A percentile compares a stretch with the other conserved stretches of the same genome.
phyloP scores from a whole-genome alignment of 1,140 invertebrate species.

The Heterodera carotae region DNA sequence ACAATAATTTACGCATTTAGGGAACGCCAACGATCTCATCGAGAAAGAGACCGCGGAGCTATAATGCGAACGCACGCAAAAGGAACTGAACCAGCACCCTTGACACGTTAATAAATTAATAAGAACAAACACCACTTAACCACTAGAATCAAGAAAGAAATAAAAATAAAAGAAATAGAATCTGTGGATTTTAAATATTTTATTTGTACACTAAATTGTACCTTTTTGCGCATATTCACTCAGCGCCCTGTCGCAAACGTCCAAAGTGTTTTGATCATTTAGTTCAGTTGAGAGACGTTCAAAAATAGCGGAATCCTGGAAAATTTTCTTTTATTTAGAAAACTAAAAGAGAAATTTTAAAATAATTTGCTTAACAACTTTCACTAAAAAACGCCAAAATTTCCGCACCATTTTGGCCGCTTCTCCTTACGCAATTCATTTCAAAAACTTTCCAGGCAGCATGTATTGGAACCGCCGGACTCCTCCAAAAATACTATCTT shows the following conservation, averaged over 20 bases:
- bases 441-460: no score
- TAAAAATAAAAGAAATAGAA: not conserved
- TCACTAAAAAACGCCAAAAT: no score
- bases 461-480: no score
- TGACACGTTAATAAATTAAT: no score
- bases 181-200: not conserved
- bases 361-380: no score
- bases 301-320: slow-evolving; percentile 75
- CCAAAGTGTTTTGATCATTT: slow-evolving; percentile 66
- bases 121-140: not conserved
- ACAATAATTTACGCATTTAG: not conserved
- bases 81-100: not conserved
- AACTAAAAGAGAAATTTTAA: not conserved
- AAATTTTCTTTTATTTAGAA: not conserved
- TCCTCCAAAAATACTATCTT: no score
- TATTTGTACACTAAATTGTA: no score
- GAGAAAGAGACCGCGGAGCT: not conserved
- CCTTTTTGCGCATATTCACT: slow-evolving; percentile 83
- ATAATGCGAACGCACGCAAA: not conserved
- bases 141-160: not conserved
- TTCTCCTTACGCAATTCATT: no score
- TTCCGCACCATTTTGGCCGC: no score
- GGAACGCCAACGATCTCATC: not conserved
- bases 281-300: slow-evolving; percentile 71
- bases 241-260: slow-evolving; percentile 81